Base-by-base conservation (phyloP, 2,888 invertebrate genomes). In the Eupithecia centaureata region DNA sequence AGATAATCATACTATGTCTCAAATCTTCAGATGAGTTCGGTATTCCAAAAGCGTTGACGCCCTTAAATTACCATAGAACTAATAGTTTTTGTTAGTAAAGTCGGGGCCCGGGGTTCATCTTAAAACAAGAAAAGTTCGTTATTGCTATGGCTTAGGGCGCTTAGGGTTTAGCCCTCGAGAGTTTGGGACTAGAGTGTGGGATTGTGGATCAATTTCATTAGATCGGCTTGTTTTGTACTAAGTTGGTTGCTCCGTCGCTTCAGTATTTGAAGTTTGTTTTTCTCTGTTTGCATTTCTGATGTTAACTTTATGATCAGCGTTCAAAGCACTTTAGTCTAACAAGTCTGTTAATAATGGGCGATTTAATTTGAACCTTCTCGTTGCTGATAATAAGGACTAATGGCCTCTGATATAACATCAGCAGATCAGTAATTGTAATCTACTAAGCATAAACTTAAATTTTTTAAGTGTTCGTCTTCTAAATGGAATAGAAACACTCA, bases 31-130 rank as follows among this genome's bases (percentile, higher is more conserved):
- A 61, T 56, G 47, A 65, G 83, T 82, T 86, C 82, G 80, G 79
- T 82, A 83, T 85, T 84, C 82, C 73, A 79, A 75, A 75, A 79
- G 79, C 80, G 80, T 81, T 77, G 74, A 75, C 77, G 74, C 74
- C 76, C 79, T 77, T 80, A 79, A 77, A 80, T 82, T 82, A 80
- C 77, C 74, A 76, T 77, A 72, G 71, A 75, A 73, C 73, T 76
- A 76, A 76, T 77, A 77, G 77, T 77, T 77, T 76, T 75, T 74
- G 76, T 74, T 74, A 70, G 71, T 73, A 63, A 61, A 70, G 47
- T 70, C 70, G 70, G 61, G 56, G 52, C 62, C 54, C 61, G 56
- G 28, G 60, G 67, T 68, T 70, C 65, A 73, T 74, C 69, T 66
- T 59, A 64, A 63, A 70, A 69, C 62, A 65, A 68, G 63, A 65